Conservation (phyloP, 1,140 invertebrate species). For the Pomacea maculata region DNA sequence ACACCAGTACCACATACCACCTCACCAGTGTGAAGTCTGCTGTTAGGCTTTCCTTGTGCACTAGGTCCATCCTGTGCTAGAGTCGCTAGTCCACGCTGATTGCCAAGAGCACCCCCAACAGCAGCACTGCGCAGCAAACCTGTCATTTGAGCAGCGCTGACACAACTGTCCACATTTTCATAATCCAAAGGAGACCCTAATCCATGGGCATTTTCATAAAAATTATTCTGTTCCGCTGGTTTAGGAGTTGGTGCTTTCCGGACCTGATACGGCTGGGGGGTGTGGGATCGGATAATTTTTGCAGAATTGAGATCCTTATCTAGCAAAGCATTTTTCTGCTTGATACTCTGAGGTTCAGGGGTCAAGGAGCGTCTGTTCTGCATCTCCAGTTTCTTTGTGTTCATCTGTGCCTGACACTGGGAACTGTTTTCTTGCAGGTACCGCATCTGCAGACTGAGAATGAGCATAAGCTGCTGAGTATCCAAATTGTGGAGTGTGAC, state of each 20-base stretch:
- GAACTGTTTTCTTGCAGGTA: conserved; percentile 49
- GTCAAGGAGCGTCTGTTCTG: conserved; percentile 25
- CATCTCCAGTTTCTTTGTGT: conserved; percentile 1
- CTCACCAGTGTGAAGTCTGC: not conserved
- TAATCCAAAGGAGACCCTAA: conserved; percentile 5
- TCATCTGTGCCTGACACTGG: conserved; percentile 2
- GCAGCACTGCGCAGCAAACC: conserved; percentile 32
- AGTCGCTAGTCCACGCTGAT: not conserved
- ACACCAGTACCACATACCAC: not conserved
- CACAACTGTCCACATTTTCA: conserved; percentile 15
- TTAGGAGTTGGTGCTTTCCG: not conserved
- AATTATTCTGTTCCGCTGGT: conserved; percentile 17
- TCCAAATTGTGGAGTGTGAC: conserved; percentile 56
- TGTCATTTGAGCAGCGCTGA: conserved; percentile 24
- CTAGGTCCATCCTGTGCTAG: not conserved
- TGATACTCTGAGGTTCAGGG: conserved; percentile 18
- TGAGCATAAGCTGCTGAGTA: conserved; percentile 52
- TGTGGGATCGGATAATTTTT: conserved; percentile 46
- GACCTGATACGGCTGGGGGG: conserved; percentile 44
- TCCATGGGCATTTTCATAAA: conserved; percentile 22
- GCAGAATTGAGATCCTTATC: conserved; percentile 28
- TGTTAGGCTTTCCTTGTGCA: not conserved
- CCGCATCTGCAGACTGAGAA: conserved; percentile 55
- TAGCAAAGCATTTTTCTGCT: too few relatives aligned
- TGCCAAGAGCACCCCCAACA: not conserved